Percentiles rank a stretch among this genome's conserved stretches.
These are phyloP conservation scores for Scolopax rusticola DNA, from an alignment of 2,797 vertebrate genomes.

Conservation along the genomic window DNA sequence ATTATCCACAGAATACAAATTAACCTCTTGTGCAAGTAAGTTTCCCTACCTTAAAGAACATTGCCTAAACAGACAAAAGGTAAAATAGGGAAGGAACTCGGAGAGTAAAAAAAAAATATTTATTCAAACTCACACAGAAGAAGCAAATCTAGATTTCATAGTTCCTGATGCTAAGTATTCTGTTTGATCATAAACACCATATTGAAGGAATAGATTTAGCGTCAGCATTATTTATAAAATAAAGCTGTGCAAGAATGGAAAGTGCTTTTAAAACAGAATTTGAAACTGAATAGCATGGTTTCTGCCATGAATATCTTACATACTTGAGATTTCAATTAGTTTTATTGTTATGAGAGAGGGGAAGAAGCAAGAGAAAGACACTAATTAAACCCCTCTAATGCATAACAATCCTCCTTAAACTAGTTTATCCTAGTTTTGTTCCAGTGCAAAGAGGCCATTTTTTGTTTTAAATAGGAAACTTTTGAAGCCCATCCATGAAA, in stretches of 20 bases:
- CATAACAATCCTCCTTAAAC: background rate
- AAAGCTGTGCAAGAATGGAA: background rate
- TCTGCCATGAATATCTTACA: background rate
- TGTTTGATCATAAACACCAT: background rate
- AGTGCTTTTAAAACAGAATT: background rate
- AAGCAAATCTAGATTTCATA: background rate
- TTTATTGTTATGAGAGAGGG: constrained; percentile 1
- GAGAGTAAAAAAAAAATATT: background rate
- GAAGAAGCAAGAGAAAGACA: background rate
- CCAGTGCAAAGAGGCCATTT: background rate
- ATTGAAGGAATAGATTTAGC: background rate
- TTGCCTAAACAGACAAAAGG: background rate
- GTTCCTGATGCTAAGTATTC: background rate
- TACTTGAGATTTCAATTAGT: background rate
- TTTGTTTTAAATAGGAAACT: background rate
- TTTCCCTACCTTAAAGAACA: background rate
- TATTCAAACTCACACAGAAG: background rate
- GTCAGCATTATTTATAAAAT: background rate
- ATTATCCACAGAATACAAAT: background rate
- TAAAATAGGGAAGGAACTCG: background rate
- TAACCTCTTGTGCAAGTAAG: background rate
- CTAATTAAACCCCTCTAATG: background rate
- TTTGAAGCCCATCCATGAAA: background rate
- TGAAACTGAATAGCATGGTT: background rate
- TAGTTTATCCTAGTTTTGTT: background rate